A percentile compares a stretch with the other conserved stretches of the same genome.
Evolutionary conservation across 2,888 invertebrate species (phyloP).

Genomic region (Prionchulus punctatus): DNA sequence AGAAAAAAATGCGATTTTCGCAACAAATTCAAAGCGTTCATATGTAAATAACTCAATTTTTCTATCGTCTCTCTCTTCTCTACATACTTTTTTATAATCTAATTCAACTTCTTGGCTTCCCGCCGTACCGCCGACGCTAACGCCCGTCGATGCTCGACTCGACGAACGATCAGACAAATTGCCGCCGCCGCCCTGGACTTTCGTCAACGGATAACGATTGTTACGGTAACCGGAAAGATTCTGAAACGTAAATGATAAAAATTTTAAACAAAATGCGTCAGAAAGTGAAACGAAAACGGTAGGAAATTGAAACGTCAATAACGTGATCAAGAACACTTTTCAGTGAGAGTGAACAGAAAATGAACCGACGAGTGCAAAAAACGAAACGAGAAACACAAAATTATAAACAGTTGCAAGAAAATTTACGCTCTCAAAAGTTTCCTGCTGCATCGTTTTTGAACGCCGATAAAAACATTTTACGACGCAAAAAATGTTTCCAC

Average conservation of each 20-base stretch:
- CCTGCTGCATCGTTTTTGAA: no score
- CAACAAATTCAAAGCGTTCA: neutral
- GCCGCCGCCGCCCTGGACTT: neutral
- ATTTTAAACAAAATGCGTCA: neutral
- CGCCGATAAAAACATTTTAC: no score
- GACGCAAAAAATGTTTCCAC: no score
- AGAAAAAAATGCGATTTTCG: neutral
- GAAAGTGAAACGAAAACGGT: no score
- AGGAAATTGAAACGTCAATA: no score
- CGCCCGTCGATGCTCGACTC: neutral
- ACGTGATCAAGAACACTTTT: no score
- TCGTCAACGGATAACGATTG: neutral
- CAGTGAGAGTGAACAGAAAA: no score
- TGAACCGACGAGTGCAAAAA: no score
- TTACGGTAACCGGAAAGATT: neutral
- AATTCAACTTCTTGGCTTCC: neutral
- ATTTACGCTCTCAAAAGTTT: no score
- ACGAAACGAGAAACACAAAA: no score
- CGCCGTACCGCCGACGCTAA: neutral
- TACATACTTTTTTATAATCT: conserved; percentile 7
- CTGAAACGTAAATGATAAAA: neutral
- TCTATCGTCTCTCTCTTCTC: neutral
- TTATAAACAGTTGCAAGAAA: no score
- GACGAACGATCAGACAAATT: neutral
- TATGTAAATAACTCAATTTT: no score